phyloP scores from a whole-genome alignment of 2,797 vertebrate genomes.

The Poeciliopsis gracilis region DNA sequence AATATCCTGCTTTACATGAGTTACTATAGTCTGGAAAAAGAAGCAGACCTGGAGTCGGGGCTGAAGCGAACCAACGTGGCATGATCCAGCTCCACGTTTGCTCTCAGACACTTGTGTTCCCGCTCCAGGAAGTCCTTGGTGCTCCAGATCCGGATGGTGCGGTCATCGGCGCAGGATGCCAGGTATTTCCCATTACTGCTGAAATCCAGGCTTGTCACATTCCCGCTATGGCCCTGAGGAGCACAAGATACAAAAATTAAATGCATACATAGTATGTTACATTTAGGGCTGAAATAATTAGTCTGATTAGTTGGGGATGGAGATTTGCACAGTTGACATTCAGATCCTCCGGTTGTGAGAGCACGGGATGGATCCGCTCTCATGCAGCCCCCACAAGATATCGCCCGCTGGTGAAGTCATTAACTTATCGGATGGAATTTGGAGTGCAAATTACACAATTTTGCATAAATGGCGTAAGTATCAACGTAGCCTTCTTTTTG shows the following conservation, averaged over 20 bases:
- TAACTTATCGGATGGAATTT: neutral
- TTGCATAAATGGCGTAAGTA: neutral
- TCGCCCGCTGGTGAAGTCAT: neutral
- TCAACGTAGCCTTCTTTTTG: neutral
- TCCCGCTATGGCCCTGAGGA: conserved; percentile 87
- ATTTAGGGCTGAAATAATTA: neutral
- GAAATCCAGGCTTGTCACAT: conserved; percentile 91
- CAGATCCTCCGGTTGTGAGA: too few relatives aligned
- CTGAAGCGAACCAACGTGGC: conserved; percentile 91
- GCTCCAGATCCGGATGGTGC: conserved; percentile 94
- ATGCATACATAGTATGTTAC: neutral
- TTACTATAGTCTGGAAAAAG: neutral
- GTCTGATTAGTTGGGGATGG: neutral
- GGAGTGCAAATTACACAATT: neutral
- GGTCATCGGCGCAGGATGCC: conserved; percentile 92
- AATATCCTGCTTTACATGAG: neutral
- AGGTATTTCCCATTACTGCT: conserved; percentile 96
- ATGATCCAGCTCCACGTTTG: conserved; percentile 91
- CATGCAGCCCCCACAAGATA: too few relatives aligned
- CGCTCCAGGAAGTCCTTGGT: conserved; percentile 90
- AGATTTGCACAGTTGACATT: too few relatives aligned
- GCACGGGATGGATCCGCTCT: too few relatives aligned
- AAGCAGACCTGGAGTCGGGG: conserved; percentile 88
- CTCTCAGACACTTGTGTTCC: conserved; percentile 90
- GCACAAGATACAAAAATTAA: neutral